phyloP scores from a whole-genome alignment of 2,888 invertebrate genomes.

The Nowickia ferox region DNA sequence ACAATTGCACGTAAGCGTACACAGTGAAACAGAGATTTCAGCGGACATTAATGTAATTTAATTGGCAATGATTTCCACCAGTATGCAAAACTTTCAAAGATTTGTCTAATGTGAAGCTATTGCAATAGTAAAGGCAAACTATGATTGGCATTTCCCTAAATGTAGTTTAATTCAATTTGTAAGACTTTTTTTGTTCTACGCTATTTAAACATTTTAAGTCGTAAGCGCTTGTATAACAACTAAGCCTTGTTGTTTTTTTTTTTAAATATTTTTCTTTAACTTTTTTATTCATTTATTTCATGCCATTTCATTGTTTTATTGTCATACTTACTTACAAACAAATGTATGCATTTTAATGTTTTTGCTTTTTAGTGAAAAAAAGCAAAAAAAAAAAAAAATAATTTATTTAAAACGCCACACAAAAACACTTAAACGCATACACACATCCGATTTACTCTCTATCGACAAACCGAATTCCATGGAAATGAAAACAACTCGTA shows the following conservation, averaged over 20 bases:
- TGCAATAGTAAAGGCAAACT: too few species aligned
- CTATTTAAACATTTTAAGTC: slow-evolving; percentile 37
- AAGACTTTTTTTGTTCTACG: neutral
- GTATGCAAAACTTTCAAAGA: neutral
- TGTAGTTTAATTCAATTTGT: neutral
- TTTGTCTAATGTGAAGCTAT: too few species aligned
- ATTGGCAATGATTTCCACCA: too few species aligned
- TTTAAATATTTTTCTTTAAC: neutral
- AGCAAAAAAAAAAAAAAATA: neutral
- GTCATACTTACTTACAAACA: slow-evolving; percentile 51
- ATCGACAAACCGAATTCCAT: slow-evolving; percentile 22
- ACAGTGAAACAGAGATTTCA: slow-evolving; percentile 32
- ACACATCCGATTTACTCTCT: slow-evolving; percentile 19
- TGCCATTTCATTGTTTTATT: slow-evolving; percentile 67
- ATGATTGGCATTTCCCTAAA: too few species aligned
- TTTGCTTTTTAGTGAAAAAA: slow-evolving; percentile 2
- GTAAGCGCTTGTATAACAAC: slow-evolving; percentile 41
- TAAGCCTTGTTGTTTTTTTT: slow-evolving; percentile 30
- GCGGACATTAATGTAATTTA: neutral
- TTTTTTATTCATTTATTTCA: slow-evolving; percentile 61
- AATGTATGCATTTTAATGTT: slow-evolving; percentile 61
- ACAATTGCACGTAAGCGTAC: slow-evolving; percentile 10
- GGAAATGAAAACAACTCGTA: slow-evolving; percentile 57
- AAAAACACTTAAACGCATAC: slow-evolving; percentile 49
- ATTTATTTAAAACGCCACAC: slow-evolving; percentile 12